Percentiles rank a stretch among this genome's conserved stretches.
These are phyloP conservation scores for Sminthurides aquaticus DNA, from an alignment of 2,888 invertebrate genomes.

Conservation along the genomic window DNA sequence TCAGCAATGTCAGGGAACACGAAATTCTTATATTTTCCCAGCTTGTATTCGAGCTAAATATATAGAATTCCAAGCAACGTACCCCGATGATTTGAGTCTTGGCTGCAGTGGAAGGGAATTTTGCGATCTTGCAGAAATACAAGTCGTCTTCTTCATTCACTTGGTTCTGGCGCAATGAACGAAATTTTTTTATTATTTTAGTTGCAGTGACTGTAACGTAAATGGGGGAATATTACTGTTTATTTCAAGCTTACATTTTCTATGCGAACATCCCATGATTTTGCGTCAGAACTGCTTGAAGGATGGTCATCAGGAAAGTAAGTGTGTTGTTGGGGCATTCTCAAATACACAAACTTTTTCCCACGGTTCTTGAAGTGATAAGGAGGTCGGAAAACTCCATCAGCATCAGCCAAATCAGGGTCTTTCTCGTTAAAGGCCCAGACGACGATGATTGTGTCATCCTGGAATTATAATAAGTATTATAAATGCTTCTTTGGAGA, in stretches of 20 bases:
- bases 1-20: too few relatives aligned
- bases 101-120: not conserved
- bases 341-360: not conserved
- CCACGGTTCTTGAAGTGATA: conserved; percentile 13
- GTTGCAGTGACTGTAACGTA: too few relatives aligned
- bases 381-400: conserved; percentile 8
- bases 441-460: conserved; percentile 10
- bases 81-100: too few relatives aligned
- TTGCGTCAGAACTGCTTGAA: conserved; percentile 20
- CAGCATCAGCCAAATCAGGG: conserved; percentile 10
- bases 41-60: too few relatives aligned
- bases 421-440: conserved; percentile 20
- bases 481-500: not conserved
- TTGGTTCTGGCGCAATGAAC: too few relatives aligned
- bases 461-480: conserved; percentile 6
- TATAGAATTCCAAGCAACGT: too few relatives aligned
- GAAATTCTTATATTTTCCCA: too few relatives aligned
- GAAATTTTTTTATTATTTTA: too few relatives aligned
- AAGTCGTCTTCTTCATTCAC: too few relatives aligned
- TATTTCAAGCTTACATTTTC: conserved; percentile 34
- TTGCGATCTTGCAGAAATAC: too few relatives aligned
- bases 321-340: conserved; percentile 3
- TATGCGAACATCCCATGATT: conserved; percentile 39
- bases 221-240: too few relatives aligned
- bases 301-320: conserved; percentile 24